Evolutionary conservation across 1,140 invertebrate genomes (phyloP), one percentile per base, ranked within the genome.

Genomic region (Physella acuta): DNA sequence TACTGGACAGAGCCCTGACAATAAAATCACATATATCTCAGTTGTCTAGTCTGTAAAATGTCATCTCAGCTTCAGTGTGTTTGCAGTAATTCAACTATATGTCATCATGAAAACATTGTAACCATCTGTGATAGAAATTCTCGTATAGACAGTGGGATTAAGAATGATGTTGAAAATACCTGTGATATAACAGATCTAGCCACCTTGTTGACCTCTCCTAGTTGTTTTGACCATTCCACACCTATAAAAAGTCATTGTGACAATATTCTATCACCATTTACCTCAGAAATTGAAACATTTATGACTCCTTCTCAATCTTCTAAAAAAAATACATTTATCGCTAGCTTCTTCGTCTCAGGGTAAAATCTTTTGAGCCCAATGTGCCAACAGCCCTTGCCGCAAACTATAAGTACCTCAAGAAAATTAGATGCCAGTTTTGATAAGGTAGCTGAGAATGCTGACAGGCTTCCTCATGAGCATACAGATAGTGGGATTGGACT

Each of bases 401-500:
- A 58, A 33, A 24, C n/a, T 8, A 20, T 58, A 58, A 1, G 4
- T 2, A 20, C 39, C 8, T 44, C 39, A 11, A 17, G 17, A 5
- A n/a, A n/a, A n/a, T n/a, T n/a, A n/a, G n/a, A n/a, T n/a, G n/a
- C n/a, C n/a, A n/a, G n/a, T n/a, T n/a, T n/a, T n/a, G n/a, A n/a
- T n/a, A n/a, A n/a, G n/a, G n/a, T n/a, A n/a, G n/a, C n/a, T n/a
- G n/a, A n/a, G n/a, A n/a, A n/a, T n/a, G n/a, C n/a, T n/a, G 30
- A 58, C n/a, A 62, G 17, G 26, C 60, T 37, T 24, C 70, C 52
- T 69, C 49, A 51, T 28, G 67, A 72, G 26, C 73, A 79, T 64
- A 65, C 76, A 56, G 79, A 77, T 55, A 78, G 73, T 70, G 78
- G 76, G 44, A 68, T 75, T 30, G 79, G 79, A 58, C 61, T 80